Conservation (phyloP, 2,113 vertebrate genomes). For the Apus apus region DNA sequence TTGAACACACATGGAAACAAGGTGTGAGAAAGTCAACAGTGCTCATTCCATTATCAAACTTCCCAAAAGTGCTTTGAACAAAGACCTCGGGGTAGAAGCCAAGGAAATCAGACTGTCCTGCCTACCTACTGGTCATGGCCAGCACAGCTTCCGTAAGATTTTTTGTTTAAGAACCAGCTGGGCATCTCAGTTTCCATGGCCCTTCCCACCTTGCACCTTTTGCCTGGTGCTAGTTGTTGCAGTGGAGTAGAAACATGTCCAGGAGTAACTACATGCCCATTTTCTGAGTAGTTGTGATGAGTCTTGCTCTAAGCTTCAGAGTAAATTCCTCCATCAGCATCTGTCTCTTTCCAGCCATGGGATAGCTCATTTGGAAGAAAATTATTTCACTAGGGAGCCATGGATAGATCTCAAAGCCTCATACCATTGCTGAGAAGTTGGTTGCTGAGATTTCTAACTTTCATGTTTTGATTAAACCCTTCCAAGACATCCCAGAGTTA, state of each 20-base stretch:
- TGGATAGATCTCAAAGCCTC: conserved; percentile 52
- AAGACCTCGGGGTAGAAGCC: neutral
- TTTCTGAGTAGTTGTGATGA: neutral
- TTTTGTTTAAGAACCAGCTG: neutral
- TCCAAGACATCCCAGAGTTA: neutral
- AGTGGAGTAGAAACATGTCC: neutral
- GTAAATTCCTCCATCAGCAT: neutral
- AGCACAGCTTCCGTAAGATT: neutral
- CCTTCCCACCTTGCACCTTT: neutral
- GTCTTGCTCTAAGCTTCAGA: neutral
- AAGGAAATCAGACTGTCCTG: neutral
- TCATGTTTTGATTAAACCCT: neutral
- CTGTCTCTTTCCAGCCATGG: conserved; percentile 45
- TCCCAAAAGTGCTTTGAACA: neutral
- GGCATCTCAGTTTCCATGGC: neutral
- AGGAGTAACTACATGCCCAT: neutral
- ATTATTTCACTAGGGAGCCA: conserved; percentile 10
- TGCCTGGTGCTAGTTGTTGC: neutral
- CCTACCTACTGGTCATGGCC: neutral
- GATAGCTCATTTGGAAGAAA: conserved; percentile 19
- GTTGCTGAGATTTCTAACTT: neutral
- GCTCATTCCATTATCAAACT: neutral
- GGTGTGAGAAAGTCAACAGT: neutral
- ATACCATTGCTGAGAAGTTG: neutral
- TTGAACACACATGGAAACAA: neutral